Evolutionary conservation across 2,113 vertebrate genomes (phyloP).

Genomic region (Boleophthalmus pectinirostris): DNA sequence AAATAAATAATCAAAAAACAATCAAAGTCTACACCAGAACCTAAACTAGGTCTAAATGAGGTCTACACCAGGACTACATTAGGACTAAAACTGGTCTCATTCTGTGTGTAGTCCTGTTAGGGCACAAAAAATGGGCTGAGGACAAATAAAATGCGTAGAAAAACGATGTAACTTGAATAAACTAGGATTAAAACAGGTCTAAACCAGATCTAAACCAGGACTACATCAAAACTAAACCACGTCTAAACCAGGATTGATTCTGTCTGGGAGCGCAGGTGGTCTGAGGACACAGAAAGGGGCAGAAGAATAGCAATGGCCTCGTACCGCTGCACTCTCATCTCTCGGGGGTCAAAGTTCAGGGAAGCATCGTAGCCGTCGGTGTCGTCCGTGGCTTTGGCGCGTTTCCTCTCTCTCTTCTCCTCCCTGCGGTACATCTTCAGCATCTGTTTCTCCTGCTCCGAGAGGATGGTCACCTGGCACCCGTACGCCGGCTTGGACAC

Average conservation of each 20-base stretch:
- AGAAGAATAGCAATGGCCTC: slow-evolving; percentile 8
- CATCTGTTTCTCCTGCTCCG: slow-evolving; percentile 92
- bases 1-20: too few relatives aligned
- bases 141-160: too few relatives aligned
- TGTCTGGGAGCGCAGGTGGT: slow-evolving; percentile 8
- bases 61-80: too few relatives aligned
- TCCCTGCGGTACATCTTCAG: slow-evolving; percentile 91
- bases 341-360: slow-evolving; percentile 87
- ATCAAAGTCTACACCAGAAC: too few relatives aligned
- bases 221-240: not conserved
- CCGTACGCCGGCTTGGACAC: slow-evolving; percentile 84
- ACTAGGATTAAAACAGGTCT: not conserved
- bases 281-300: slow-evolving; percentile 4
- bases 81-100: too few relatives aligned
- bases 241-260: not conserved
- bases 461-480: slow-evolving; percentile 96
- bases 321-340: slow-evolving; percentile 90
- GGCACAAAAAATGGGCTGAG: too few relatives aligned
- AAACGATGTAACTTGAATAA: not conserved
- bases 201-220: not conserved
- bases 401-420: slow-evolving; percentile 88
- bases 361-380: slow-evolving; percentile 77
- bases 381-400: slow-evolving; percentile 87
- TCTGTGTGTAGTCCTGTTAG: too few relatives aligned
- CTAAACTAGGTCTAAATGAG: too few relatives aligned